Evolutionary conservation across 2,113 vertebrate species (phyloP).

Genomic region (Aythya baeri): DNA sequence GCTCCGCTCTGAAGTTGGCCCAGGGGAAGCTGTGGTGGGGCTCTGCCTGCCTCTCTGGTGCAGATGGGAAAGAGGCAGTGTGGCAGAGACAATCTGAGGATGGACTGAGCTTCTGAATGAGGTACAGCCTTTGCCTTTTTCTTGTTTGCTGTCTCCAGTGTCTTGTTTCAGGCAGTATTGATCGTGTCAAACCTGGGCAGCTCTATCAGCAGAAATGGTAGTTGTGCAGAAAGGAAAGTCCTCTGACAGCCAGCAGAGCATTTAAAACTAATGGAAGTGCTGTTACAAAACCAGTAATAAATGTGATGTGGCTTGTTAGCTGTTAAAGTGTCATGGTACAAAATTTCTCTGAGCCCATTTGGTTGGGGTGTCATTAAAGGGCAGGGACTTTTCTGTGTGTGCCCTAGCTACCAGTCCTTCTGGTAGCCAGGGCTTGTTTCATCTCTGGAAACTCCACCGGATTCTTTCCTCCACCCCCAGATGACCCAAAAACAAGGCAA

Average conservation of each 20-base stretch:
- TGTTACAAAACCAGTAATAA: constrained; percentile 43
- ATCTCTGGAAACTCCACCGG: background rate
- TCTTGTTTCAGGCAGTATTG: background rate
- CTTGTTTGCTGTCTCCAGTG: background rate
- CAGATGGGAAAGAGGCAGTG: background rate
- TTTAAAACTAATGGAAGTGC: constrained; percentile 15
- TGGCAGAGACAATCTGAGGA: background rate
- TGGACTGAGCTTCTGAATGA: background rate
- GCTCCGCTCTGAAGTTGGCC: background rate
- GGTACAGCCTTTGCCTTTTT: background rate
- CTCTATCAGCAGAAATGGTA: background rate
- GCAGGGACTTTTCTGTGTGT: background rate
- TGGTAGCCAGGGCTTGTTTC: background rate
- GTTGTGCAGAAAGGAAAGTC: background rate
- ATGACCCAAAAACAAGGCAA: background rate
- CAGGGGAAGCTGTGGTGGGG: background rate
- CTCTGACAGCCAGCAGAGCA: background rate
- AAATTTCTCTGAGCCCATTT: background rate
- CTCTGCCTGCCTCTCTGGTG: no score
- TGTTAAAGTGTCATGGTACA: constrained; percentile 25
- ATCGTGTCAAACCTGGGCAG: background rate
- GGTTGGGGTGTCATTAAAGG: background rate
- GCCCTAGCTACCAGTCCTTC: background rate
- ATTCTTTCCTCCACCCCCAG: background rate
- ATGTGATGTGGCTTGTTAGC: constrained; percentile 30